Conservation (phyloP, 2,797 vertebrate genomes). For the Clarias platycephalus region DNA sequence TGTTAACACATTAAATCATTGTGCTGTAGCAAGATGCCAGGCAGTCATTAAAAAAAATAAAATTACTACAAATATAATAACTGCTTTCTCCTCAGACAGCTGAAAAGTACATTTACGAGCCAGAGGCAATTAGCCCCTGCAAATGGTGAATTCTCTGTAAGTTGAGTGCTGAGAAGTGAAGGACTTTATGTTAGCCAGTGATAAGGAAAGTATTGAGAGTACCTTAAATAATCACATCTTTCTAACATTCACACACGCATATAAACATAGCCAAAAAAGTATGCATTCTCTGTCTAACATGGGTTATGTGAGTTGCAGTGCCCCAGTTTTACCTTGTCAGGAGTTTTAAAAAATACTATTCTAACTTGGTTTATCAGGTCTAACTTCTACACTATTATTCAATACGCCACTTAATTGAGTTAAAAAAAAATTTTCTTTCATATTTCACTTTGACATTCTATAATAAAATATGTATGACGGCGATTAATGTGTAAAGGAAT, state of each 20-base stretch:
- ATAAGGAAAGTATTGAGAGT: conserved; percentile 64
- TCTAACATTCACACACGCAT: conserved; percentile 24
- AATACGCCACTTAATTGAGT: background rate
- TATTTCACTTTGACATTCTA: background rate
- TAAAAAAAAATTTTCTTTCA: too few species aligned
- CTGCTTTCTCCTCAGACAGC: conserved; percentile 47
- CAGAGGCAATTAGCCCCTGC: conserved; percentile 69
- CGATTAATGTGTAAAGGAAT: conserved; percentile 1
- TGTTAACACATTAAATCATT: conserved; percentile 57
- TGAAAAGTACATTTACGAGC: conserved; percentile 54
- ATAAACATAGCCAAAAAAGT: conserved; percentile 14
- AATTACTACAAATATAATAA: conserved; percentile 60
- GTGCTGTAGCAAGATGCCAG: conserved; percentile 54
- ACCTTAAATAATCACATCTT: conserved; percentile 44
- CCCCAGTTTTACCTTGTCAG: conserved; percentile 20
- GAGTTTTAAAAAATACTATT: background rate
- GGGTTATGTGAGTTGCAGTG: conserved; percentile 34
- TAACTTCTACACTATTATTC: background rate
- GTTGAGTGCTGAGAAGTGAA: conserved; percentile 53
- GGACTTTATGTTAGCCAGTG: conserved; percentile 70
- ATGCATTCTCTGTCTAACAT: conserved; percentile 18
- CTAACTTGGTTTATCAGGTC: background rate
- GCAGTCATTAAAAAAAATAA: conserved; percentile 59
- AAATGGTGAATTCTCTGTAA: conserved; percentile 59
- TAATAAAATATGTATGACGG: background rate